These are phyloP conservation scores for Hartigia nigra DNA, from an alignment of 2,888 invertebrate genomes.

Conservation along the genomic window DNA sequence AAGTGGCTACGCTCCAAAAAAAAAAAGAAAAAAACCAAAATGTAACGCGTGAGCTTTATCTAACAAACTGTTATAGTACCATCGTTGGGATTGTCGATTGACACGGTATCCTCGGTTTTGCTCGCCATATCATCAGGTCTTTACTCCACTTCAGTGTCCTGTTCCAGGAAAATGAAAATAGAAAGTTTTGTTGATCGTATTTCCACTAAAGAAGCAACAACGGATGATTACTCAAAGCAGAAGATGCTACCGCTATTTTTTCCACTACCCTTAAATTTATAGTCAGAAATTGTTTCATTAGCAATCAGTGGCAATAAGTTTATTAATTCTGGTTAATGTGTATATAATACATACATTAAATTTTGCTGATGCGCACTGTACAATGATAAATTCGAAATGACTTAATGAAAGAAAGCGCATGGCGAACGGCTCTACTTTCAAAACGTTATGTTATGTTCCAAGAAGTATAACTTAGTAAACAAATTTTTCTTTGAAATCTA, in stretches of 20 bases:
- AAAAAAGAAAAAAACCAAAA: slow-evolving; percentile 8
- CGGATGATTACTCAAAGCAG: background rate
- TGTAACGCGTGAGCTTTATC: background rate
- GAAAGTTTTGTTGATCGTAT: background rate
- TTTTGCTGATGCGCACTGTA: background rate
- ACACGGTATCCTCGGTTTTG: slow-evolving; percentile 57
- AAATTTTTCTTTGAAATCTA: background rate
- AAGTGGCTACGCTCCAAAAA: background rate
- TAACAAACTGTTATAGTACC: slow-evolving; percentile 38
- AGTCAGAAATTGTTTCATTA: background rate
- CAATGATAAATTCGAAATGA: background rate
- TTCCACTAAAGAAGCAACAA: background rate
- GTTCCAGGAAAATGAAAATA: slow-evolving; percentile 2
- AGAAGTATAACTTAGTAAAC: background rate
- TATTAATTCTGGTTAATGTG: background rate
- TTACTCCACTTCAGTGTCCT: slow-evolving; percentile 4
- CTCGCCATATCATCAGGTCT: slow-evolving; percentile 49
- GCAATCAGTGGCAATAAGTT: background rate
- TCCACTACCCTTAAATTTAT: background rate
- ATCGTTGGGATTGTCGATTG: slow-evolving; percentile 58
- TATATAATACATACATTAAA: background rate
- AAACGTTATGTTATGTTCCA: background rate
- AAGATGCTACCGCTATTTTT: background rate
- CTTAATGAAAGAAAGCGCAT: background rate
- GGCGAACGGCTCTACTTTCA: background rate